These are phyloP conservation scores for Menidia menidia DNA, from an alignment of 2,797 vertebrate genomes.

Conservation along the genomic window DNA sequence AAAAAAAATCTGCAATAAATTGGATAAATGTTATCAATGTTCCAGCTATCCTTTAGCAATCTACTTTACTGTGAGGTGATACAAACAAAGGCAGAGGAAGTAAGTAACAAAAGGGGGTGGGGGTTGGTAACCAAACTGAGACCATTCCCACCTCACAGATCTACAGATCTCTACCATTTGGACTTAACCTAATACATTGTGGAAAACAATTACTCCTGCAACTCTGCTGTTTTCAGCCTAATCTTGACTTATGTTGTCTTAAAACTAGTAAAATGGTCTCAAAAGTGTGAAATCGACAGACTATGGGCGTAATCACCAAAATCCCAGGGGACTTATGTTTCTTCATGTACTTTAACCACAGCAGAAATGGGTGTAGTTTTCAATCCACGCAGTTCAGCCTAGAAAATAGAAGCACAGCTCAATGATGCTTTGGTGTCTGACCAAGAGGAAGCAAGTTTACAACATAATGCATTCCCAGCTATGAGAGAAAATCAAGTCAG, in stretches of 20 bases:
- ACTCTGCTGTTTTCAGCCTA: constrained; percentile 22
- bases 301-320: constrained; percentile 2
- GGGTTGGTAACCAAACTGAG: constrained; percentile 65
- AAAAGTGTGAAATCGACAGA: constrained; percentile 17
- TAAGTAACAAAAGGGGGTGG: background rate
- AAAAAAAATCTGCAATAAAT: background rate
- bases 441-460: constrained; percentile 59
- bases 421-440: constrained; percentile 55
- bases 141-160: constrained; percentile 48
- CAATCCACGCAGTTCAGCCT: constrained; percentile 50
- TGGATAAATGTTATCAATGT: constrained; percentile 13
- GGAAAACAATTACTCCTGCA: constrained; percentile 43
- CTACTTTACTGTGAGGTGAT: constrained; percentile 29
- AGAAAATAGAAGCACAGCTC: constrained; percentile 45
- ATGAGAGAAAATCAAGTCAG: constrained; percentile 50
- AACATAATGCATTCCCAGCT: constrained; percentile 57
- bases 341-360: constrained; percentile 52
- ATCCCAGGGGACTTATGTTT: constrained; percentile 19
- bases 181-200: constrained; percentile 55
- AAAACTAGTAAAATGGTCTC: constrained; percentile 16
- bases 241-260: constrained; percentile 23
- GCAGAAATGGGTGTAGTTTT: constrained; percentile 46
- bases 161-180: constrained; percentile 56
- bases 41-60: constrained; percentile 46
- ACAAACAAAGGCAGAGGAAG: constrained; percentile 41